Percentiles rank a stretch among this genome's conserved stretches.
Evolutionary conservation across 2,888 invertebrate species (phyloP).

Genomic region (Pristionchus arcanus): DNA sequence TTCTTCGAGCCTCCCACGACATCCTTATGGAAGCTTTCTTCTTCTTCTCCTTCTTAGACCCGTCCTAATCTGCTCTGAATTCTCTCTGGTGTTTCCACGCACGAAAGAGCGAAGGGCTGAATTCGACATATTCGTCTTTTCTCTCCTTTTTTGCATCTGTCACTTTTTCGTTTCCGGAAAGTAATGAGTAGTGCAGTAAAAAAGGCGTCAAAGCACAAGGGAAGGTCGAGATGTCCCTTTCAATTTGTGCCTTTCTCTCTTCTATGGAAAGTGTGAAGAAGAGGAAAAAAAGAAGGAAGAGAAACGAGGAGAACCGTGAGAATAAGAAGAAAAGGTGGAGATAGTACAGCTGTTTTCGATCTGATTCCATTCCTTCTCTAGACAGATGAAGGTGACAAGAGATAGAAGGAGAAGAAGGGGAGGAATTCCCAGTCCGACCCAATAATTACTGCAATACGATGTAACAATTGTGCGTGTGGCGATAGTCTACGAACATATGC

Average conservation of each 20-base stretch:
- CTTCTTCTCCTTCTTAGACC: neutral
- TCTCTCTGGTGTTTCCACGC: constrained; percentile 34
- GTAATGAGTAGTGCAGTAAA: neutral
- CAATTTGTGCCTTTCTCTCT: constrained; percentile 42
- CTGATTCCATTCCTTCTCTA: neutral
- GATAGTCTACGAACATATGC: neutral
- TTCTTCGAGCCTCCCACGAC: constrained; percentile 40
- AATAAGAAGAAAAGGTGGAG: neutral
- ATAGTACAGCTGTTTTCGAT: constrained; percentile 9
- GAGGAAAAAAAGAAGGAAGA: constrained; percentile 17
- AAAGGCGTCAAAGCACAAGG: constrained; percentile 14
- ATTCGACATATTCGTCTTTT: neutral
- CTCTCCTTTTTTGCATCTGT: constrained; percentile 15
- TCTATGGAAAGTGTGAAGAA: neutral
- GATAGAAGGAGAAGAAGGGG: neutral
- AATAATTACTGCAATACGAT: constrained; percentile 33
- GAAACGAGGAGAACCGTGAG: constrained; percentile 19
- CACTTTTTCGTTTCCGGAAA: neutral
- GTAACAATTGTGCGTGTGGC: constrained; percentile 8
- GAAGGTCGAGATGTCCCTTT: constrained; percentile 15
- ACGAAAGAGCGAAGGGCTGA: neutral
- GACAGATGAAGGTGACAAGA: neutral
- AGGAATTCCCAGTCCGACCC: neutral
- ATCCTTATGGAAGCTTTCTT: neutral
- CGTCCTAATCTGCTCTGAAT: constrained; percentile 27